Conservation (phyloP, 1,140 invertebrate genomes). For the Propsilocerus akamusi region DNA sequence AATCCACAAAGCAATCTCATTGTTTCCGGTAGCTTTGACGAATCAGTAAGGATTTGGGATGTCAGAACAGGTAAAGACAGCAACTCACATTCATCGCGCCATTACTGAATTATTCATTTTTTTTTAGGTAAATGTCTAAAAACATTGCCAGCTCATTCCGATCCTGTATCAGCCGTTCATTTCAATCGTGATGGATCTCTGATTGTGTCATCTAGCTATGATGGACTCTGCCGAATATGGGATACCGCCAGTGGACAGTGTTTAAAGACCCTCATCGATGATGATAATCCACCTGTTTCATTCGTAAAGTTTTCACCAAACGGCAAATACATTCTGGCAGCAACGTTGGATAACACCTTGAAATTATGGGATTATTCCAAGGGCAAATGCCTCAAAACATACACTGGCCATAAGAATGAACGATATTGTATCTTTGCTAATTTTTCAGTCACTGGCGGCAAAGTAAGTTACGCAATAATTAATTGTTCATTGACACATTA, state of each 20-base stretch:
- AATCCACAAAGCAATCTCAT: conserved; percentile 99
- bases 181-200: conserved; percentile 97
- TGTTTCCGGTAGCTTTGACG: conserved; percentile 99
- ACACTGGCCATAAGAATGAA: conserved; percentile 95
- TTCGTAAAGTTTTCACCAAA: conserved; percentile 99
- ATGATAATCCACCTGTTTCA: conserved; percentile 98
- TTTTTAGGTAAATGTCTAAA: conserved; percentile 76
- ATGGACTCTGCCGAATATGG: conserved; percentile 99
- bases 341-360: conserved; percentile 93
- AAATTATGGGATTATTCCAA: conserved; percentile 99
- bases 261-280: conserved; percentile 44
- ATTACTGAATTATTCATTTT: not conserved
- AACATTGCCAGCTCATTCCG: conserved; percentile 96
- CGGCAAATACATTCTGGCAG: conserved; percentile 97
- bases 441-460: conserved; percentile 98
- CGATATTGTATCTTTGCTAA: conserved; percentile 99
- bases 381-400: conserved; percentile 93
- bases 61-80: conserved; percentile 74
- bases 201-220: conserved; percentile 97
- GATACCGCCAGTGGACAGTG: conserved; percentile 98
- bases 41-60: conserved; percentile 99
- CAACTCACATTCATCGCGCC: not conserved
- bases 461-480: conserved; percentile 21
- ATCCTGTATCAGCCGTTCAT: conserved; percentile 96
- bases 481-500: not conserved